A percentile compares a stretch with the other conserved stretches of the same genome.
phyloP scores from a whole-genome alignment of 2,888 invertebrate genomes.

The Drosophila mimetica region DNA sequence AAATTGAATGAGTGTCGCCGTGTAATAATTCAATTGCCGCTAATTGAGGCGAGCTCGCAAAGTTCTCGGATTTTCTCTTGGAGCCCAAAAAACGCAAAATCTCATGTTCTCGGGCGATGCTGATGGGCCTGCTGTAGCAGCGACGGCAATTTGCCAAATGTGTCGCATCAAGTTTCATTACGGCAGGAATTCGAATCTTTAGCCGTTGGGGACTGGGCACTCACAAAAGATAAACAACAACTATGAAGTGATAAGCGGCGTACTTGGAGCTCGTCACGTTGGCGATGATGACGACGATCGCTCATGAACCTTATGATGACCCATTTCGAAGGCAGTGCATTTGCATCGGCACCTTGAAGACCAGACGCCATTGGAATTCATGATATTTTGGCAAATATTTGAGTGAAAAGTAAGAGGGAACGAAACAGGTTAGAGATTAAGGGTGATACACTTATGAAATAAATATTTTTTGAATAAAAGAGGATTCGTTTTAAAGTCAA shows the following conservation, averaged over 20 bases:
- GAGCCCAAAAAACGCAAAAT: constrained; percentile 12
- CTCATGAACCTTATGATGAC: constrained; percentile 58
- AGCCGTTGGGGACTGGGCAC: constrained; percentile 4
- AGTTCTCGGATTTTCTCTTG: constrained; percentile 68
- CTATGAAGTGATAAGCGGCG: constrained; percentile 8
- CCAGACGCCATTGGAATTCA: constrained; percentile 44
- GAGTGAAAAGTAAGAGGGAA: background rate
- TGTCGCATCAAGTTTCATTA: constrained; percentile 70
- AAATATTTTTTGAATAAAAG: no score
- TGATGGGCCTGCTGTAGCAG: constrained; percentile 29
- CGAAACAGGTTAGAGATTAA: no score
- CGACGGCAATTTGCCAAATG: constrained; percentile 74
- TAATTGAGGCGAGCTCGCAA: constrained; percentile 73
- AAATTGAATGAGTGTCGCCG: constrained; percentile 78
- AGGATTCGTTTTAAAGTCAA: no score
- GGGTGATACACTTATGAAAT: no score
- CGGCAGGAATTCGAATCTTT: constrained; percentile 24
- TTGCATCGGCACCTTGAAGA: constrained; percentile 39
- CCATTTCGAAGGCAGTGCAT: constrained; percentile 61
- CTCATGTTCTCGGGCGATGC: constrained; percentile 27
- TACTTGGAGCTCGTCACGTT: constrained; percentile 51
- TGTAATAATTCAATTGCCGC: constrained; percentile 79
- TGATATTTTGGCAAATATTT: no score
- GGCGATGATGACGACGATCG: constrained; percentile 36
- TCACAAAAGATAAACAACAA: constrained; percentile 6